phyloP scores from a whole-genome alignment of 2,888 invertebrate genomes.

The Rapana venosa region DNA sequence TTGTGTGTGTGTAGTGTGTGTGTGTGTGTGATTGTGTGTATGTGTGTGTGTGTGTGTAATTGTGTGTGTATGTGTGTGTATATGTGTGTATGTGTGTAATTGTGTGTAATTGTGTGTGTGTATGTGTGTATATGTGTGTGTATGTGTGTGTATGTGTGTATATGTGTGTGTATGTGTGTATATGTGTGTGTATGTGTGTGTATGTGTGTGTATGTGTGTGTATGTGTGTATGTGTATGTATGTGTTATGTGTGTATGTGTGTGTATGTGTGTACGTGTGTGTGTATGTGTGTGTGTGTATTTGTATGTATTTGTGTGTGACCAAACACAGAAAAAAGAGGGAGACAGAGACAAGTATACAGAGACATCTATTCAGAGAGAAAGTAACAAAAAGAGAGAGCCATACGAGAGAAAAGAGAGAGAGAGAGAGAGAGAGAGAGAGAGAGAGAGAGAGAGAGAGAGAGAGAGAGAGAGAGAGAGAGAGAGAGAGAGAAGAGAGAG shows the following conservation, averaged over 20 bases:
- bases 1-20: too few relatives aligned
- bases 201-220: not conserved
- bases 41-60: not conserved
- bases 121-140: not conserved
- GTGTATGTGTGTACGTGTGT: not conserved
- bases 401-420: too few relatives aligned
- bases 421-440: too few relatives aligned
- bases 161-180: not conserved
- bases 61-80: not conserved
- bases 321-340: not conserved
- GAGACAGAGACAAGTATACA: not conserved
- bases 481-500: too few relatives aligned
- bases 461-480: too few relatives aligned
- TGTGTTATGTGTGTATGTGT: not conserved
- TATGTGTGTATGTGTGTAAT: not conserved
- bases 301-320: not conserved
- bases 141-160: not conserved
- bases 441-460: too few relatives aligned
- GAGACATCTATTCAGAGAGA: too few relatives aligned
- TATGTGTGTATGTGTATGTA: not conserved
- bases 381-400: too few relatives aligned
- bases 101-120: not conserved
- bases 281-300: not conserved
- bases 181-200: not conserved
- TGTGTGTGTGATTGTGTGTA: too few relatives aligned